phyloP scores from a whole-genome alignment of 2,113 vertebrate genomes.

The Podocnemis expansa region DNA sequence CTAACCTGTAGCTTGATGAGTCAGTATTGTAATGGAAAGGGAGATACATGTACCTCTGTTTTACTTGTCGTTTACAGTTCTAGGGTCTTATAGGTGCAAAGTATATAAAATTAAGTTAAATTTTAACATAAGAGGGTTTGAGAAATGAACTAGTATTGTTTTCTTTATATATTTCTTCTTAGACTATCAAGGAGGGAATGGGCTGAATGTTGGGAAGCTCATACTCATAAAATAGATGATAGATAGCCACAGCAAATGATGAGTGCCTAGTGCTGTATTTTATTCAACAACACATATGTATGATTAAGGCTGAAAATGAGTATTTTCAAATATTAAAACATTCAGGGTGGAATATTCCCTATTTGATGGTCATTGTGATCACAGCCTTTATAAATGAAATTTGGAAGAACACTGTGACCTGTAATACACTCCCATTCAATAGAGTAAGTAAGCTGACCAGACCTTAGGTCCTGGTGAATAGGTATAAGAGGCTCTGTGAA shows the following conservation, averaged over 20 bases:
- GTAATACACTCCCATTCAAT: not conserved
- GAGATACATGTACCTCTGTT: slow-evolving; percentile 37
- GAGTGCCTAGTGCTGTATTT: not conserved
- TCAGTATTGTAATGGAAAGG: slow-evolving; percentile 47
- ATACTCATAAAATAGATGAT: not conserved
- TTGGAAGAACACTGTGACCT: not conserved
- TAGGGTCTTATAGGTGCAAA: not conserved
- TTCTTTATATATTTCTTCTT: not conserved
- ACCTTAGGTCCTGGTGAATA: not conserved
- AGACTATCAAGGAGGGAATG: not conserved
- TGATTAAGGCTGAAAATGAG: not conserved
- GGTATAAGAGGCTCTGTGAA: too few relatives aligned
- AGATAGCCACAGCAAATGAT: not conserved
- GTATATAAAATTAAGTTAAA: slow-evolving; percentile 2
- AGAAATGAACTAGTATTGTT: slow-evolving; percentile 5
- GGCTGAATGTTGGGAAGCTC: not conserved
- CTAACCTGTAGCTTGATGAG: slow-evolving; percentile 51
- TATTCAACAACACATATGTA: not conserved
- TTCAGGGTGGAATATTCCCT: not conserved
- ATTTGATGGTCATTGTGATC: not conserved
- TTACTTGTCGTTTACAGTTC: slow-evolving; percentile 44
- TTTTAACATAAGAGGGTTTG: not conserved
- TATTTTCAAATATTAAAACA: not conserved
- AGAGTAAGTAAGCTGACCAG: not conserved
- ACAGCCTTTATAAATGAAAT: not conserved